Evolutionary conservation across 2,888 invertebrate genomes (phyloP).

Genomic region (Andrena marginata): DNA sequence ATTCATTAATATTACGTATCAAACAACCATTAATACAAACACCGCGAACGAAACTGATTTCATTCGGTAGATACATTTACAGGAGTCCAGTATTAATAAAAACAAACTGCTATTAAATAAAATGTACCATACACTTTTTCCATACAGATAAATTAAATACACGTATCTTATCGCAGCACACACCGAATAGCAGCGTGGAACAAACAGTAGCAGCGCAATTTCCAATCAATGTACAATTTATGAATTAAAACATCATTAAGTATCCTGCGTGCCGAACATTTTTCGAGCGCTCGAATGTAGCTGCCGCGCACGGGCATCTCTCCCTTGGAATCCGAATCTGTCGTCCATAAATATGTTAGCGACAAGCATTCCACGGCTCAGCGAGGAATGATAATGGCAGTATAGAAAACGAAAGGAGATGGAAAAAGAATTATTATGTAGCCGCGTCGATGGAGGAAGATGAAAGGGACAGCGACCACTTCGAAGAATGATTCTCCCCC

Average conservation of each 20-base stretch:
- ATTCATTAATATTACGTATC: too few species aligned
- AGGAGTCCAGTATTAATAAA: too few species aligned
- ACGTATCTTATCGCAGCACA: neutral
- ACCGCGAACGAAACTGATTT: too few species aligned
- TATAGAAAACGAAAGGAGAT: conserved; percentile 8
- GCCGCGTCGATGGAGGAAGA: conserved; percentile 18
- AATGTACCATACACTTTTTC: too few species aligned
- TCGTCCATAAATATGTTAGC: conserved; percentile 27
- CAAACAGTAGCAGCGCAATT: neutral
- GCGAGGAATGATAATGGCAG: conserved; percentile 48
- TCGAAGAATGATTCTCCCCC: conserved; percentile 27
- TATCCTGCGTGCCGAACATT: neutral
- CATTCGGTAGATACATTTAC: too few species aligned
- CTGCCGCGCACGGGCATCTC: conserved; percentile 8
- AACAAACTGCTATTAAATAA: too few species aligned
- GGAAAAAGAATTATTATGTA: neutral
- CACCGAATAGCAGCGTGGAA: neutral
- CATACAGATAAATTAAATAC: too few species aligned
- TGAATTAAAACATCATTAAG: conserved; percentile 13
- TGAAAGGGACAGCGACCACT: conserved; percentile 27
- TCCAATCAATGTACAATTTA: neutral
- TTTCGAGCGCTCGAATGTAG: conserved; percentile 8
- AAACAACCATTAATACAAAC: too few species aligned
- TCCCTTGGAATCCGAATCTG: conserved; percentile 25
- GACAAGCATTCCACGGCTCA: conserved; percentile 21